phyloP scores from a whole-genome alignment of 2,113 vertebrate genomes.

The Pitta sordida region DNA sequence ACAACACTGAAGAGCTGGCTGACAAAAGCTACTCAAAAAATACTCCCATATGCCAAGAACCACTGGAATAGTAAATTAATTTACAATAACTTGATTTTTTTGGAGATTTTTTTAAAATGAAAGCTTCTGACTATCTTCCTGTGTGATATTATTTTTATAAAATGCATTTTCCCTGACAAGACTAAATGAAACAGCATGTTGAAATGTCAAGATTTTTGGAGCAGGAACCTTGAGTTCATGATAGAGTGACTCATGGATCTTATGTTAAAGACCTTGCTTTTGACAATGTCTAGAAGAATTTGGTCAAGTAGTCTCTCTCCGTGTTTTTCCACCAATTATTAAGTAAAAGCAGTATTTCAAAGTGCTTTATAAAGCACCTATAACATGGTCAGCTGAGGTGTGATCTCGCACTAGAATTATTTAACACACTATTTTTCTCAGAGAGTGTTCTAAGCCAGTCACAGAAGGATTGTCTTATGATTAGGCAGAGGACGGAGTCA shows the following conservation, averaged over 20 bases:
- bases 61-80: background rate
- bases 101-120: background rate
- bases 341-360: background rate
- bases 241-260: background rate
- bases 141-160: background rate
- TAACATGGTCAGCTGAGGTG: background rate
- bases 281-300: background rate
- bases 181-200: background rate
- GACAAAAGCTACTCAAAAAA: background rate
- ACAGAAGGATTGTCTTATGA: slow-evolving; percentile 26
- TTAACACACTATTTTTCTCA: background rate
- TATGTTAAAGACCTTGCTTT: background rate
- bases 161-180: background rate
- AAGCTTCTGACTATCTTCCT: background rate
- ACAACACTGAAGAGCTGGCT: background rate
- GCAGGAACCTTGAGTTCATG: background rate
- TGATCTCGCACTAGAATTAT: background rate
- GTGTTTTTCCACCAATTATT: background rate
- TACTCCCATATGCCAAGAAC: background rate
- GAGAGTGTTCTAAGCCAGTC: background rate
- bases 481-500: slow-evolving; percentile 35
- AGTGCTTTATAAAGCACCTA: background rate
- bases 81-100: background rate
- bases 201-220: background rate
- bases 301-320: background rate